Conservation (phyloP, 2,888 invertebrate genomes). For the Fabriciana adippe region DNA sequence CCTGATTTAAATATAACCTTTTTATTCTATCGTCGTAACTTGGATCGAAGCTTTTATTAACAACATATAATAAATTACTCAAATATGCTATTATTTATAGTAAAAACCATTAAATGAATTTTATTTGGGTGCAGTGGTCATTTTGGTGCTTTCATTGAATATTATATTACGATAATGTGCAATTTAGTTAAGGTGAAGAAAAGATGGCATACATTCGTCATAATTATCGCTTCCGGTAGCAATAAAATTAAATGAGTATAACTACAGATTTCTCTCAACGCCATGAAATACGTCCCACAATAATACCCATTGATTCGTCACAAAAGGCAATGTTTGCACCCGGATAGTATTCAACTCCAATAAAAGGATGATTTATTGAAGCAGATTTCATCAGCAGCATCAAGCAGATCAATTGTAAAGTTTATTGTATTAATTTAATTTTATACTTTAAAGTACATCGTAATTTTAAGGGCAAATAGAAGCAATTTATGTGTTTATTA, state of each 20-base stretch:
- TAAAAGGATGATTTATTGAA: not conserved
- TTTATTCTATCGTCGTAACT: not conserved
- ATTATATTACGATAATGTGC: not conserved
- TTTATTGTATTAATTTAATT: not conserved
- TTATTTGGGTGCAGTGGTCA: constrained; percentile 6
- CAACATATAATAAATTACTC: constrained; percentile 4
- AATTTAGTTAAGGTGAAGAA: constrained; percentile 2
- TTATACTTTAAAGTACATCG: no score
- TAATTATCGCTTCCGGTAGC: constrained; percentile 12
- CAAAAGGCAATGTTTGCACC: constrained; percentile 25
- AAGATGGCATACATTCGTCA: constrained; percentile 11
- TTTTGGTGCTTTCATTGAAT: not conserved
- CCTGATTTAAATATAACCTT: not conserved
- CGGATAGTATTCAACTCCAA: constrained; percentile 15
- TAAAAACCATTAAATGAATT: constrained; percentile 2
- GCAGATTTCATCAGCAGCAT: not conserved
- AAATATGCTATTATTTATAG: constrained; percentile 6
- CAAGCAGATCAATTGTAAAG: not conserved
- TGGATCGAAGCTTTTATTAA: not conserved
- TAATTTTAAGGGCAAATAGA: no score
- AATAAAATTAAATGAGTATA: constrained; percentile 6
- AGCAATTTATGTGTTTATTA: no score
- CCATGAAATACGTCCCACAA: not conserved
- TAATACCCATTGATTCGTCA: constrained; percentile 1
- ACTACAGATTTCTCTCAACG: constrained; percentile 5